Percentiles rank a stretch among this genome's conserved stretches.
Conservation (phyloP, 2,888 invertebrate species). For the Polyploca ridens region DNA sequence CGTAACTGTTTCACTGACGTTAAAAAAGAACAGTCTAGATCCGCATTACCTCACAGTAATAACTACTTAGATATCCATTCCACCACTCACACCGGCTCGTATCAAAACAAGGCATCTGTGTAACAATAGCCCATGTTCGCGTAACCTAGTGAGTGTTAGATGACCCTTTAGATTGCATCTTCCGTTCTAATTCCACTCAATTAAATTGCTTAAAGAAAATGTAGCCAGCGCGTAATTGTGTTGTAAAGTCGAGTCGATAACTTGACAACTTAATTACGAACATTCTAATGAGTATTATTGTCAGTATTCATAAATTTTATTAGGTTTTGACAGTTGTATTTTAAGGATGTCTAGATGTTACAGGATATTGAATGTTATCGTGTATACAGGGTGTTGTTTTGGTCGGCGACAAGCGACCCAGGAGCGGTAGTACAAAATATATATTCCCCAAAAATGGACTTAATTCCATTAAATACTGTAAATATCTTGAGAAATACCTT, state of each 20-base stretch:
- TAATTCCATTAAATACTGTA: too few species aligned
- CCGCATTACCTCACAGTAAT: slow-evolving; percentile 16
- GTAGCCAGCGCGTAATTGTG: slow-evolving; percentile 7
- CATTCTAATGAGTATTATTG: not conserved
- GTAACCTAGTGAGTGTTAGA: slow-evolving; percentile 54
- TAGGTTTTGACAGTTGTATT: not conserved
- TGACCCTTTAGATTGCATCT: slow-evolving; percentile 56
- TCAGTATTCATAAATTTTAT: not conserved
- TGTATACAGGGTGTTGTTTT: too few species aligned
- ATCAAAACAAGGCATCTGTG: slow-evolving; percentile 36
- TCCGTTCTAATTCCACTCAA: slow-evolving; percentile 49
- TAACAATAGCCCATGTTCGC: slow-evolving; percentile 48
- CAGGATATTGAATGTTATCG: not conserved
- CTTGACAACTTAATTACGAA: slow-evolving; percentile 12
- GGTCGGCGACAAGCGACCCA: too few species aligned
- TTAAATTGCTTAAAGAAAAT: slow-evolving; percentile 18
- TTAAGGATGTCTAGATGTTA: not conserved
- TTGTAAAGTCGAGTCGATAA: slow-evolving; percentile 7
- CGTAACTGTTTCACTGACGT: not conserved
- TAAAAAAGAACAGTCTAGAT: not conserved
- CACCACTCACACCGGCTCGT: slow-evolving; percentile 16
- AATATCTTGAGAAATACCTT: too few species aligned
- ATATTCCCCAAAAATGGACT: too few species aligned
- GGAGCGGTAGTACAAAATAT: too few species aligned
- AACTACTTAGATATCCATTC: slow-evolving; percentile 22